Base-by-base conservation (phyloP, 2,113 vertebrate species). In the Podarcis cretensis region DNA sequence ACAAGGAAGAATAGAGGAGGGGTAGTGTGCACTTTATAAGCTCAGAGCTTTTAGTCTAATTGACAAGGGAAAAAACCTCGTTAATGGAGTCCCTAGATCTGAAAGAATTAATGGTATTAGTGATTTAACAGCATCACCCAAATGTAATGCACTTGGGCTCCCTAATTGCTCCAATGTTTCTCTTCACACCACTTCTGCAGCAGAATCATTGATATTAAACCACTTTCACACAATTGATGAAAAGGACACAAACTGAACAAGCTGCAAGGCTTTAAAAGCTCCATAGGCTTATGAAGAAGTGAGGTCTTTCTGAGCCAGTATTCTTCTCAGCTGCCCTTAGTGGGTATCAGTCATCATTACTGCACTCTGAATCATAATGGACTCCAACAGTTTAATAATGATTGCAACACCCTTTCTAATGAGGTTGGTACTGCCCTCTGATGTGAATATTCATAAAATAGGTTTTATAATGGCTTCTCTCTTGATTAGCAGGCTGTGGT, bases 321-420 rank as follows among this genome's bases (percentile, higher is more conserved):
- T 94, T 96, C 85, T 89, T 92, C 78, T 90, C 74, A 63, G 84
- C 81, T 90, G 84, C 68, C 89, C 90, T 92, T 74, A 81, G 91
- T 73, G 93, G 90, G 88, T 94, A 94, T 92, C 91, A 94, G 92
- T 92, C 90, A 90, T 90, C 92, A 95, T 90, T 89, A 88, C 83
- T 77, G 74, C 92, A 89, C 90, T 93, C 21, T 57, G 83, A 93
- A 91, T 93, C 94, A 74, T 85, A 86, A 91, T 91, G 94, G 93
- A 92, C 91, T 96, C 91, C 96, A 96, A 94, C 91, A 91, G 96
- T 89, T 94, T 95, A 88, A 90, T 93, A 93, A 94, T 83, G 63
- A 94, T 89, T 91, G 89, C 35, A 89, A 92, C 87, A 95, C 91
- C 92, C 79, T 92, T 54, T 93, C 68, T 93, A 91, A 89, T 83